A percentile compares a stretch with the other conserved stretches of the same genome.
Evolutionary conservation across 2,113 vertebrate genomes (phyloP).

Genomic region (Danionella cerebrum): DNA sequence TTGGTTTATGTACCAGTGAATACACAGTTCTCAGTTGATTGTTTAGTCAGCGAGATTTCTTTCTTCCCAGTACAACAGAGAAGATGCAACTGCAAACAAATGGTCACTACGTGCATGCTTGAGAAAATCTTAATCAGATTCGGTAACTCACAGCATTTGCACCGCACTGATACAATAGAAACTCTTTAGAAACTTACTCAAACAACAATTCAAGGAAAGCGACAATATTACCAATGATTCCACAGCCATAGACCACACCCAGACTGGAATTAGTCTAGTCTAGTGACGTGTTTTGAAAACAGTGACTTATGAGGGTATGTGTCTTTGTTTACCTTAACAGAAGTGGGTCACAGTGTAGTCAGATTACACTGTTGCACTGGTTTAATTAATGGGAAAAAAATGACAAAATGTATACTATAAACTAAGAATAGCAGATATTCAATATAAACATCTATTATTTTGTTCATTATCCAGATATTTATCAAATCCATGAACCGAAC

Average conservation of each 20-base stretch:
- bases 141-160: neutral
- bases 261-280: neutral
- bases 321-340: neutral
- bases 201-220: neutral
- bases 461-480: no score
- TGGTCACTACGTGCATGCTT: neutral
- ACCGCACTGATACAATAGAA: neutral
- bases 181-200: neutral
- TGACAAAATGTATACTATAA: no score
- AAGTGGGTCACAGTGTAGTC: no score
- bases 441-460: no score
- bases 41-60: neutral
- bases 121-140: neutral
- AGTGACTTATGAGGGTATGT: neutral
- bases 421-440: no score
- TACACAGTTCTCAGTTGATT: neutral
- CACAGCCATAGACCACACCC: constrained; percentile 4
- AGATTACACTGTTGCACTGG: no score
- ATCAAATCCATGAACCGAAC: no score
- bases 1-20: no score
- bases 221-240: neutral
- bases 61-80: constrained; percentile 41
- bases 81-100: constrained; percentile 59
- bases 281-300: constrained; percentile 3
- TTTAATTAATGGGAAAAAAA: no score